phyloP scores from a whole-genome alignment of 92 coral and sea anemone genomes.

The Parazoanthus swiftii region DNA sequence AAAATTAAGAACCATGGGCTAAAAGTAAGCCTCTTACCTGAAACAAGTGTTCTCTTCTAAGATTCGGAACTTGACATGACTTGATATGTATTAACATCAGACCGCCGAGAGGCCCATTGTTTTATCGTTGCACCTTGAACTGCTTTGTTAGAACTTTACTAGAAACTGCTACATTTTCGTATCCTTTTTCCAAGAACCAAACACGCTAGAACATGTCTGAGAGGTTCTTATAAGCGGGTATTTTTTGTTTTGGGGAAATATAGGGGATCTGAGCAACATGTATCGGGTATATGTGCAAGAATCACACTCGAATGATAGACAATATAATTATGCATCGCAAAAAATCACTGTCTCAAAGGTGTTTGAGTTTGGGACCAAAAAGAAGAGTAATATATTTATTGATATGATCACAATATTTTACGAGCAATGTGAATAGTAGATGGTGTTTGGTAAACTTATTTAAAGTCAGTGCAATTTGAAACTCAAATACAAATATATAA shows the following conservation, averaged over 20 bases:
- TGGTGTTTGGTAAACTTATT: neutral
- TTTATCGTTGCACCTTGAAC: neutral
- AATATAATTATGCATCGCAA: neutral
- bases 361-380: slow-evolving; percentile 4
- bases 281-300: neutral
- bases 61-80: neutral
- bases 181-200: neutral
- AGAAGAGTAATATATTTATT: slow-evolving; percentile 25
- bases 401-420: slow-evolving; percentile 28
- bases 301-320: neutral
- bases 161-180: neutral
- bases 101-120: neutral
- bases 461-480: neutral
- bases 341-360: neutral
- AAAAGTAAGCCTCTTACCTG: neutral
- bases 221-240: neutral
- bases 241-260: neutral
- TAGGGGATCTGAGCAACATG: neutral
- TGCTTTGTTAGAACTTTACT: too few relatives aligned
- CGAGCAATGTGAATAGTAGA: slow-evolving; percentile 16
- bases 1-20: neutral
- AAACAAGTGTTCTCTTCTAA: neutral
- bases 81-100: neutral
- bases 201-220: neutral
- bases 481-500: neutral